These are phyloP conservation scores for Rhizomys pruinosus DNA, from an alignment of 2,113 vertebrate genomes.

Conservation along the genomic window DNA sequence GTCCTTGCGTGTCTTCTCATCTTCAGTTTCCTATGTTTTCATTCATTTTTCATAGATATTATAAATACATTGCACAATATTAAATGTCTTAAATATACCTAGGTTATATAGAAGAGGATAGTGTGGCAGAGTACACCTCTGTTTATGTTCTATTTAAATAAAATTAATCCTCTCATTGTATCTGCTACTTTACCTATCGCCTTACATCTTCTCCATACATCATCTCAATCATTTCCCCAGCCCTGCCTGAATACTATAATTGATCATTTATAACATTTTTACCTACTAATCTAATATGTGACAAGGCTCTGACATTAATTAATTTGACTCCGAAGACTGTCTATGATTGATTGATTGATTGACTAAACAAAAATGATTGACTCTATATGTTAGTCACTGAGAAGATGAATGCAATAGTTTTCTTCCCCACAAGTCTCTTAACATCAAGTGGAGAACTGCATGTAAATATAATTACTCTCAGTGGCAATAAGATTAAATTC, in stretches of 20 bases:
- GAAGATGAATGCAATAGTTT: neutral
- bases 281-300: constrained; percentile 52
- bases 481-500: neutral
- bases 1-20: neutral
- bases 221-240: neutral
- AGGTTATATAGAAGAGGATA: neutral
- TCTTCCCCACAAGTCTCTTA: neutral
- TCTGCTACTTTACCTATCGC: neutral
- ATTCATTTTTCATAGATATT: neutral
- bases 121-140: accelerated
- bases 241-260: constrained; percentile 7
- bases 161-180: neutral
- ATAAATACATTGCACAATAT: neutral
- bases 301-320: constrained; percentile 2
- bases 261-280: constrained; percentile 42
- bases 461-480: neutral
- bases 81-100: neutral
- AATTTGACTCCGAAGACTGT: constrained; percentile 16
- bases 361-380: constrained; percentile 30
- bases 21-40: neutral
- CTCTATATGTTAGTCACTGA: neutral
- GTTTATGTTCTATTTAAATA: neutral
- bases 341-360: constrained; percentile 30
- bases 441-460: neutral
- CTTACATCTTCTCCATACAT: neutral